phyloP scores from a whole-genome alignment of 2,888 invertebrate genomes.

The Halictus ligatus region DNA sequence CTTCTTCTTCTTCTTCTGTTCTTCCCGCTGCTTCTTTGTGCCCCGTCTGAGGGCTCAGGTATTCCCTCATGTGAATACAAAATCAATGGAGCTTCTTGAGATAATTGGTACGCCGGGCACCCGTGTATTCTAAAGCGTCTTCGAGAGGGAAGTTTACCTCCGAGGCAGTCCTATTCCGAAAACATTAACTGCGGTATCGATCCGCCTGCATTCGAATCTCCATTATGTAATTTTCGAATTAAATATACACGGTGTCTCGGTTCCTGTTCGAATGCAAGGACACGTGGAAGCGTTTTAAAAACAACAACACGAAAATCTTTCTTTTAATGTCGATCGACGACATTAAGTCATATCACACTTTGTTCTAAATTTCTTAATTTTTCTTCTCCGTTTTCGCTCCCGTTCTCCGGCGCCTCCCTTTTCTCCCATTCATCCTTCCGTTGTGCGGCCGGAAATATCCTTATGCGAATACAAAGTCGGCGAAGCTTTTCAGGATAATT shows the following conservation, averaged over 20 bases:
- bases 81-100: constrained; percentile 66
- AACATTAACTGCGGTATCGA: constrained; percentile 26
- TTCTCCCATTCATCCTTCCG: constrained; percentile 29
- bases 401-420: constrained; percentile 18
- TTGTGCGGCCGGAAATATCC: constrained; percentile 58
- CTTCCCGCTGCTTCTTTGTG: constrained; percentile 24
- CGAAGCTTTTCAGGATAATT: constrained; percentile 74
- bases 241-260: not conserved
- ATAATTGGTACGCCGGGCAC: constrained; percentile 69
- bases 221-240: not conserved
- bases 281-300: not conserved
- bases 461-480: constrained; percentile 74
- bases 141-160: constrained; percentile 10
- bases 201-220: constrained; percentile 1
- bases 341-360: not conserved
- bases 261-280: not conserved
- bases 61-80: constrained; percentile 70
- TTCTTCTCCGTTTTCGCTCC: not conserved
- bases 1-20: not conserved
- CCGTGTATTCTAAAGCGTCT: constrained; percentile 19
- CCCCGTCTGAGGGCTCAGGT: constrained; percentile 38
- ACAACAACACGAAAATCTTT: not conserved
- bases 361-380: constrained; percentile 21
- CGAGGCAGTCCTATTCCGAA: constrained; percentile 13
- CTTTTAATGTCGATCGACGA: not conserved